Percentiles rank a stretch among this genome's conserved stretches.
Conservation (phyloP, 2,113 vertebrate species). For the Helogale parvula region DNA sequence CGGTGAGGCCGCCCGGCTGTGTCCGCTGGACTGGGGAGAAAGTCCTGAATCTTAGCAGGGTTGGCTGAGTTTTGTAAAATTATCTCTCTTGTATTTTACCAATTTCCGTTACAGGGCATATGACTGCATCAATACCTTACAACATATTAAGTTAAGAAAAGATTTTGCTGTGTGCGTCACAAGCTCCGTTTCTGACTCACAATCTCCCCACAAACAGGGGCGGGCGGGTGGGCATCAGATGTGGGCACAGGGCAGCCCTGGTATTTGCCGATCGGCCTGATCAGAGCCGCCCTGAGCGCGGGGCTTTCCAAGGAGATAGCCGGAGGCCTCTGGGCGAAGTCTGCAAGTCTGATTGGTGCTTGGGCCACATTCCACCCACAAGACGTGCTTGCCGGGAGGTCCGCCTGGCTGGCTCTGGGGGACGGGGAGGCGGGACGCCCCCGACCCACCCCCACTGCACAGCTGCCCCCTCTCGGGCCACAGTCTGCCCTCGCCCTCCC, state of each 20-base stretch:
- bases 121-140: neutral
- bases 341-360: neutral
- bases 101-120: neutral
- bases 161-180: rapidly evolving
- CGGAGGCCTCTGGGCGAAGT: too few species aligned
- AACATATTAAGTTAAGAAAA: neutral
- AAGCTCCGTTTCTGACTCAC: rapidly evolving
- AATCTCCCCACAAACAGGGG: rapidly evolving
- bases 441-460: too few species aligned
- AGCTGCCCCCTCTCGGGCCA: neutral
- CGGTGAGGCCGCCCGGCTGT: too few species aligned
- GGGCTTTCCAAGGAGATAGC: neutral
- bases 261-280: neutral
- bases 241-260: rapidly evolving
- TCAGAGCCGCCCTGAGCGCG: neutral
- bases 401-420: neutral
- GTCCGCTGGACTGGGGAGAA: neutral
- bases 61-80: neutral
- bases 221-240: neutral
- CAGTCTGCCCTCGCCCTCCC: rapidly evolving
- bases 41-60: neutral
- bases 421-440: too few species aligned
- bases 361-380: neutral
- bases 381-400: neutral
- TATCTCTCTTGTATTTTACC: neutral